Conservation (phyloP, 2,113 vertebrate species). For the Atrichornis clamosus region DNA sequence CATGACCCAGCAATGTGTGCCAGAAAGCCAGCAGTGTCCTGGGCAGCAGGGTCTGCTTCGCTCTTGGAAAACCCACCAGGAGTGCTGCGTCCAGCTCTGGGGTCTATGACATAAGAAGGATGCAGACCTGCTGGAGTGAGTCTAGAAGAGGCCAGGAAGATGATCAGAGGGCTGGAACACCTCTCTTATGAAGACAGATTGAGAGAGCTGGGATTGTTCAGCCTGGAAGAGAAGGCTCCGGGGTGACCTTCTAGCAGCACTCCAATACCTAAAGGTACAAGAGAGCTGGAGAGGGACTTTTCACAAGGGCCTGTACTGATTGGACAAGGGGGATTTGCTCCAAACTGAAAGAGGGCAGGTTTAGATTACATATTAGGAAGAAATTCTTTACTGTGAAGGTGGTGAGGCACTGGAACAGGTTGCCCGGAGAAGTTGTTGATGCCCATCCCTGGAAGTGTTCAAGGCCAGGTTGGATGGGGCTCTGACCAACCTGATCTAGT, state of each 20-base stretch:
- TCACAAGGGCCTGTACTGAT: fast-evolving
- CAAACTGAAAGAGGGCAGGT: not conserved
- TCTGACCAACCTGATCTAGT: not conserved
- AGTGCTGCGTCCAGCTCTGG: not conserved
- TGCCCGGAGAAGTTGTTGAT: not conserved
- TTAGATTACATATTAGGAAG: not conserved
- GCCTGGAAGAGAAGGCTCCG: not conserved
- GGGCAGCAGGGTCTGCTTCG: not conserved
- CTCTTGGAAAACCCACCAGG: not conserved
- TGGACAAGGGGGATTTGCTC: not conserved
- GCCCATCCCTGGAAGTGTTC: not conserved
- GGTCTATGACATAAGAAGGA: not conserved
- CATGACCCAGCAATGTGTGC: not conserved
- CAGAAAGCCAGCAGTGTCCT: not conserved
- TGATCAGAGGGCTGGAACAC: not conserved
- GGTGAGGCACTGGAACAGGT: not conserved
- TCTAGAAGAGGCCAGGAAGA: not conserved
- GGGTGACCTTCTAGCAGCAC: not conserved
- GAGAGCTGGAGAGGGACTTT: not conserved
- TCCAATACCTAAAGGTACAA: not conserved
- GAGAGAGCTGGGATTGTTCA: not conserved
- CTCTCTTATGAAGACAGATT: not conserved
- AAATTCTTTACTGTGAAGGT: not conserved
- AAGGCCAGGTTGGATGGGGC: not conserved
- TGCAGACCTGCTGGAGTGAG: not conserved